These are phyloP conservation scores for Etheostoma nigrum DNA, from an alignment of 2,797 vertebrate genomes.

Conservation along the genomic window DNA sequence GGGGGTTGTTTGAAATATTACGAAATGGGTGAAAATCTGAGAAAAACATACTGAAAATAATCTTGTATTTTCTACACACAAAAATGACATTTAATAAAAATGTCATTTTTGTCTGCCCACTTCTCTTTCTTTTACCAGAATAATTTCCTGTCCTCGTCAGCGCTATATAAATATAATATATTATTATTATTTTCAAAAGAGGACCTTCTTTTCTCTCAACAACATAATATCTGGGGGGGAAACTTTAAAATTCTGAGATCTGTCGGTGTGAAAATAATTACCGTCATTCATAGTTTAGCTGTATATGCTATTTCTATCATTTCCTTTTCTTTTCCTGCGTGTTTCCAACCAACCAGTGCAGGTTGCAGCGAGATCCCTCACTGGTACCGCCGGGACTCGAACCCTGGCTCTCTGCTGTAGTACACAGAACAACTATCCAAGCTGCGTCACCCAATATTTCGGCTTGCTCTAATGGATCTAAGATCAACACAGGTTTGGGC, in stretches of 20 bases:
- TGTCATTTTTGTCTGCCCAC: background rate
- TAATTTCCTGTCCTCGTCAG: constrained; percentile 3
- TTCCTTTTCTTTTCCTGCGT: background rate
- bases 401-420: background rate
- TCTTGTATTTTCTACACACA: background rate
- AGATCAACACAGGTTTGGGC: constrained; percentile 3
- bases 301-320: background rate
- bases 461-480: constrained; percentile 21
- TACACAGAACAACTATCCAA: background rate
- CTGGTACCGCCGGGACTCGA: background rate
- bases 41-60: background rate
- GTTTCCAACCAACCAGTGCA: background rate
- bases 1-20: constrained; percentile 18
- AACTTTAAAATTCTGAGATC: background rate
- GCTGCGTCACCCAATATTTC: constrained; percentile 16
- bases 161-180: no score
- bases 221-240: background rate
- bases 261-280: background rate
- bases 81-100: background rate
- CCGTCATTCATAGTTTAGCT: background rate
- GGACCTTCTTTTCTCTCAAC: background rate
- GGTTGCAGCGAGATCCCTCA: no score
- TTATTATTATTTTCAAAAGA: background rate
- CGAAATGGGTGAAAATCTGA: constrained; percentile 15
- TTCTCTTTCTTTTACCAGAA: constrained; percentile 35